Evolutionary conservation across 2,888 invertebrate species (phyloP).

Genomic region (Spodoptera exigua): DNA sequence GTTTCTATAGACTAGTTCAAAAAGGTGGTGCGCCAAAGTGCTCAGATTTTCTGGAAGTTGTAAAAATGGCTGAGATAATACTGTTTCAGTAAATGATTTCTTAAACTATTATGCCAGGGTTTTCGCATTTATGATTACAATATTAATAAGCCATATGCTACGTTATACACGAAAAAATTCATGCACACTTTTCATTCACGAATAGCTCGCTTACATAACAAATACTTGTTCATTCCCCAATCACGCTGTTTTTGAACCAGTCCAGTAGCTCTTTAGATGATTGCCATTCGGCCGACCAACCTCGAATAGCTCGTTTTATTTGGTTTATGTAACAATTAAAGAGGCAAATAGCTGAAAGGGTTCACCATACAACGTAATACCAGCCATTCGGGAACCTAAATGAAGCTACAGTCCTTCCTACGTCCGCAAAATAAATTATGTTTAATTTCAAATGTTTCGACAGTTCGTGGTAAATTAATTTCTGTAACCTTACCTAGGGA

Average conservation of each 20-base stretch:
- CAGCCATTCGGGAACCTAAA: slow-evolving; percentile 74
- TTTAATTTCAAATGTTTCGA: slow-evolving; percentile 58
- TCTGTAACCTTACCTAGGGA: slow-evolving; percentile 3
- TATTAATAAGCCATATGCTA: no score
- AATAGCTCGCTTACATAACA: no score
- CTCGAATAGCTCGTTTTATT: slow-evolving; percentile 75
- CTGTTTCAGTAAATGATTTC: no score
- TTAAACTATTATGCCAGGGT: no score
- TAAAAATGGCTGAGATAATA: no score
- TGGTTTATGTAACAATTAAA: slow-evolving; percentile 83
- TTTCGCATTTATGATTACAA: no score
- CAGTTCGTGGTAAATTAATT: slow-evolving; percentile 15
- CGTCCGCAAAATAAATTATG: slow-evolving; percentile 62
- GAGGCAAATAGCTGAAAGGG: slow-evolving; percentile 74
- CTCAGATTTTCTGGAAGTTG: no score
- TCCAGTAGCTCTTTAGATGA: slow-evolving; percentile 23
- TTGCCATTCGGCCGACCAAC: slow-evolving; percentile 58
- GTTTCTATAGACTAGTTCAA: no score
- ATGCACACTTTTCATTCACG: no score
- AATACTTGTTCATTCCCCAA: not conserved
- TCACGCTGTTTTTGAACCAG: slow-evolving; percentile 5
- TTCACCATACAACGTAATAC: slow-evolving; percentile 71
- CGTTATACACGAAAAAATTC: no score
- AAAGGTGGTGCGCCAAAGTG: no score
- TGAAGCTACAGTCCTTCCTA: slow-evolving; percentile 67